These are phyloP conservation scores for Lepidurus apus DNA, from an alignment of 1,140 invertebrate genomes.

Conservation along the genomic window DNA sequence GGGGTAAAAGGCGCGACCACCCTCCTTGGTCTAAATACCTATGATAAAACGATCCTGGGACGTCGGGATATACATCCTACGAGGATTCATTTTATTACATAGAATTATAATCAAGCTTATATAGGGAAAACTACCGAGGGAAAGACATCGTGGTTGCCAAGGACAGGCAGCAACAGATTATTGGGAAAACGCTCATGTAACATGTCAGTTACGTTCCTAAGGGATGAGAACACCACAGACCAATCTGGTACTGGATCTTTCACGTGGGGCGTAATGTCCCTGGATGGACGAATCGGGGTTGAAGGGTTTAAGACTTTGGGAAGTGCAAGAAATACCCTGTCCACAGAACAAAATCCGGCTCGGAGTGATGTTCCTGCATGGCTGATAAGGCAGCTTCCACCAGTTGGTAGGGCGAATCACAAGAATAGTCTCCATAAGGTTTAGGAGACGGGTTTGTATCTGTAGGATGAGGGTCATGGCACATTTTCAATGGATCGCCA, in stretches of 20 bases:
- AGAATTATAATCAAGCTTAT: neutral
- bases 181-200: constrained; percentile 42
- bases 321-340: constrained; percentile 66
- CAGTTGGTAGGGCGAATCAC: constrained; percentile 78
- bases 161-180: constrained; percentile 43
- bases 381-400: constrained; percentile 74
- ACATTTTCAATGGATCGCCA: constrained; percentile 51
- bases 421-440: constrained; percentile 66
- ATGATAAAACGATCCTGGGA: constrained; percentile 41
- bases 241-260: constrained; percentile 40
- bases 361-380: constrained; percentile 70
- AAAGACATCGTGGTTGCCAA: constrained; percentile 48
- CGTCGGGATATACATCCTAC: constrained; percentile 38
- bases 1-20: constrained; percentile 41
- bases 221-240: constrained; percentile 39
- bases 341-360: constrained; percentile 80
- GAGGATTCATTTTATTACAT: neutral
- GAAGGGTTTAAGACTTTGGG: neutral
- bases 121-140: constrained; percentile 38
- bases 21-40: constrained; percentile 41
- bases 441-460: neutral
- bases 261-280: constrained; percentile 46
- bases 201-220: constrained; percentile 43
- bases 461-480: constrained; percentile 24
- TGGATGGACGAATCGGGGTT: constrained; percentile 36